Evolutionary conservation across 1,140 invertebrate genomes (phyloP).

Genomic region (Zaprionus vittiger): DNA sequence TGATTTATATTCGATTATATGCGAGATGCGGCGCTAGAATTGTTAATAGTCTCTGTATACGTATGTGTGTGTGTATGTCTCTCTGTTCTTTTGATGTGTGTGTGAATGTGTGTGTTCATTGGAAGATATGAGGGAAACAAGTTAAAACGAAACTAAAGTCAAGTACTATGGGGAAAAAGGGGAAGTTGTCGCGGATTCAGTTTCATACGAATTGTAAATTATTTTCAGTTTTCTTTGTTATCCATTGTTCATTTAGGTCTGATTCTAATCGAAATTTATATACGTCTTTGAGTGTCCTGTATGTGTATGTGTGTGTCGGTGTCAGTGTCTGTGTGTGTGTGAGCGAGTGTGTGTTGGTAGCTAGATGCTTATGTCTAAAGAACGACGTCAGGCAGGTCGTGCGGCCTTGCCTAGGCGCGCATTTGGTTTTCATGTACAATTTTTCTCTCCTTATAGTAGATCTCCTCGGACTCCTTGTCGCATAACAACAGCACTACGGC

Average conservation of each 20-base stretch:
- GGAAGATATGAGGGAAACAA: conserved; percentile 47
- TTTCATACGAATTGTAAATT: conserved; percentile 58
- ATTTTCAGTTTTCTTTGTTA: conserved; percentile 48
- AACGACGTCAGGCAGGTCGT: conserved; percentile 91
- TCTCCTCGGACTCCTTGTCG: conserved; percentile 99
- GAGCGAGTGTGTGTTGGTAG: conserved; percentile 59
- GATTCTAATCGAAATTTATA: conserved; percentile 76
- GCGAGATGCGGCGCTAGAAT: conserved; percentile 48
- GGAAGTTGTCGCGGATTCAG: conserved; percentile 42
- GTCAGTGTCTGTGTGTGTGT: conserved; percentile 18
- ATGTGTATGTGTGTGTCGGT: conserved; percentile 44
- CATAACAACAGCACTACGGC: conserved; percentile 96
- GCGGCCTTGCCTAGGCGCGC: conserved; percentile 89
- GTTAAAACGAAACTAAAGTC: conserved; percentile 56
- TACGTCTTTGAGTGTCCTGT: conserved; percentile 48
- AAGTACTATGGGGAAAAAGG: conserved; percentile 48
- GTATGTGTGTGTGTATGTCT: conserved; percentile 29
- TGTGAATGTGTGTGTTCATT: conserved; percentile 29
- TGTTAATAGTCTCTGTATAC: conserved; percentile 4
- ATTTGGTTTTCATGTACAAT: conserved; percentile 90
- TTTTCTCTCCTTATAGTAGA: conserved; percentile 98
- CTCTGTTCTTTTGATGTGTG: conserved; percentile 7
- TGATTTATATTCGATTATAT: conserved; percentile 51
- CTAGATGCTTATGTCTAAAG: conserved; percentile 86
- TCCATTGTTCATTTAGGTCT: conserved; percentile 48